Percentiles rank a stretch among this genome's conserved stretches.
Evolutionary conservation across 2,888 invertebrate species (phyloP).

Genomic region (Heteromurus nitidus): DNA sequence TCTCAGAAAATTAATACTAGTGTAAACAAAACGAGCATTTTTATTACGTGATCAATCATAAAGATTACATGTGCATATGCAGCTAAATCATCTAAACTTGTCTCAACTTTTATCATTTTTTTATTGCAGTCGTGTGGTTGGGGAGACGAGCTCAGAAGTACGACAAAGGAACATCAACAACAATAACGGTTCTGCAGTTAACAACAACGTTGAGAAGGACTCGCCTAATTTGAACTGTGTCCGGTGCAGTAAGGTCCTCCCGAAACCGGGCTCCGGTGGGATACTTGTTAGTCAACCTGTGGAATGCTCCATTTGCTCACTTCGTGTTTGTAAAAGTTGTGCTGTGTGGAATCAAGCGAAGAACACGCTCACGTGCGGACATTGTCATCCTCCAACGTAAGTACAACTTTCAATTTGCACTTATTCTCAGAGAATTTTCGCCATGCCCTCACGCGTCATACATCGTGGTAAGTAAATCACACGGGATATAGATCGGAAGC

Average conservation of each 20-base stretch:
- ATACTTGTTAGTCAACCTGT: slow-evolving; percentile 42
- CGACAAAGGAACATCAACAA: slow-evolving; percentile 14
- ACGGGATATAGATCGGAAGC: no score
- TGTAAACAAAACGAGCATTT: slow-evolving; percentile 24
- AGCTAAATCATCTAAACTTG: neutral
- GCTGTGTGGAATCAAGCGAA: slow-evolving; percentile 64
- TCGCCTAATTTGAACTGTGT: slow-evolving; percentile 56
- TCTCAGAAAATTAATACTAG: slow-evolving; percentile 11
- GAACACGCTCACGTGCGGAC: slow-evolving; percentile 65
- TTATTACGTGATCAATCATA: slow-evolving; percentile 22
- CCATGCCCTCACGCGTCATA: neutral
- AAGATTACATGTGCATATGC: neutral
- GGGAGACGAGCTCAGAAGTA: slow-evolving; percentile 36
- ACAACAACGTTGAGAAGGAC: slow-evolving; percentile 26
- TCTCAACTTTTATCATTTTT: slow-evolving; percentile 8
- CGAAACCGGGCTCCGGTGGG: slow-evolving; percentile 38
- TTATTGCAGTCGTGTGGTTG: slow-evolving; percentile 53
- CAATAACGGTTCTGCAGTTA: slow-evolving; percentile 27
- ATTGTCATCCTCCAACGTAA: slow-evolving; percentile 68
- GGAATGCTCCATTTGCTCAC: slow-evolving; percentile 62
- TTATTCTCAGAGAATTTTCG: neutral
- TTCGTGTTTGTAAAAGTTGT: slow-evolving; percentile 64
- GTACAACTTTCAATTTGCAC: slow-evolving; percentile 10
- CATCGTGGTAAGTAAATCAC: neutral
- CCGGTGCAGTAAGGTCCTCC: slow-evolving; percentile 52